Base-by-base conservation (phyloP, 2,797 vertebrate genomes). In the Malacoctenus gilli region DNA sequence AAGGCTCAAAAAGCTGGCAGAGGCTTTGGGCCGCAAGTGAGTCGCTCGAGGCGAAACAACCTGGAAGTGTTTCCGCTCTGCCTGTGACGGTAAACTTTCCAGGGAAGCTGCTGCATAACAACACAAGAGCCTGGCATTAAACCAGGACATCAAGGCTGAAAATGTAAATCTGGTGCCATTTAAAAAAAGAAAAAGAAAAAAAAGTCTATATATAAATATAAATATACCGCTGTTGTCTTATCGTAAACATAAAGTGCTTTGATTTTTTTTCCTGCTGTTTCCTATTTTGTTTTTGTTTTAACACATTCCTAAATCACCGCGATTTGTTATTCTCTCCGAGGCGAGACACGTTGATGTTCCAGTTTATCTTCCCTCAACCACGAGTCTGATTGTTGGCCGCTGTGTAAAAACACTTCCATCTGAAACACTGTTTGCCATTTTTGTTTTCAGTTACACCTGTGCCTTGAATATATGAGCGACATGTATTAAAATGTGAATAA, bases 1-100 rank as follows among this genome's bases (percentile, higher is more conserved):
- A 85, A 93, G 97, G 76, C 94, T 99, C 49, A 99, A 98, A 91
- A 99, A 99, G 87, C 87, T 98, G 72, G 94, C 96, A 1, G 96
- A 98, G 89, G 90, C 94, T 3, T 64, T 96, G 84, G 95, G 91
- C 77, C 94, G 92, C 70, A 99, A 99, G 83, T 98, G 90, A 92
- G 41, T 51, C n/a, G 28, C 38, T 32, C 28, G 32, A 16, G 25
- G 42, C 57, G 51, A 22, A 37, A 63, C 28, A 21, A 15, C 14
- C 34, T 42, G 44, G 42, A 50, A 14, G 14, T 21, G 20, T 39
- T 48, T n/a, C 31, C 20, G 2, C 10, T 21, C 3, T 58, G 34
- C 41, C 3, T 49, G 35, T 16, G 30, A 32, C 40, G 12, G 15
- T 63, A 14, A 54, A 57, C 41, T 19, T 51, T 38, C 35, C 21